Evolutionary conservation across 2,888 invertebrate genomes (phyloP), one percentile per base, ranked within the genome.

Genomic region (Endomychus coccineus): DNA sequence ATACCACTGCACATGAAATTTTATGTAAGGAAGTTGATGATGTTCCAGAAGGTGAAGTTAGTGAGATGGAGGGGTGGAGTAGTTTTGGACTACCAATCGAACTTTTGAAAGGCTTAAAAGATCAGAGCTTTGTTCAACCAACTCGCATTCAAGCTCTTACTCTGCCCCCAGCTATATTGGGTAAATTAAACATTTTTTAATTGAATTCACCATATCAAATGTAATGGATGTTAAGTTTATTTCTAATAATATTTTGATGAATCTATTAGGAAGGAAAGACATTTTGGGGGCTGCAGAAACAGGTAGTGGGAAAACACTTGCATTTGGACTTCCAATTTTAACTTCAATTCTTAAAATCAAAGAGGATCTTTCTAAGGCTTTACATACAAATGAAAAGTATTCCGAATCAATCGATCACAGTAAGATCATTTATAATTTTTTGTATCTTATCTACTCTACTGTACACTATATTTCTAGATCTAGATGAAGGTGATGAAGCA

Each of bases 281-380:
- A 87, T 98, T 48, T 67, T 98, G 1, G 98, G 96, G n/a, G 97
- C 97, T 36, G 97, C 97, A 2, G 95, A 97, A 71, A 98, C 98
- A 0, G 98, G 98, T 0, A 96, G 95, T 66, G 98, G 98, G 0
- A 98, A 98, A 71, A 98, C 98, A 0, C 68, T 98, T 33, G 97
- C 97, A 0, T 98, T 97, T 70, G 95, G 90, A 1, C 84, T 98
- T 39, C 98, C 98, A 6, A 82, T 98, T 24, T 67, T 98, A 38
- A 71, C 80, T 34, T 88, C 89, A 10, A 92, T 96, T 44, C 67
- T 95, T 50, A 75, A 80, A 53, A 57, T 53, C 13, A 59, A 59
- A 44, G 55, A 58, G 10, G 17, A 25, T 15, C 3, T n/a, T n/a
- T n/a, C n/a, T n/a, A n/a, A n/a, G n/a, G 14, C 28, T 10, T 15